Base-by-base conservation (phyloP, 2,113 vertebrate genomes). In the Xenopus laevis region DNA sequence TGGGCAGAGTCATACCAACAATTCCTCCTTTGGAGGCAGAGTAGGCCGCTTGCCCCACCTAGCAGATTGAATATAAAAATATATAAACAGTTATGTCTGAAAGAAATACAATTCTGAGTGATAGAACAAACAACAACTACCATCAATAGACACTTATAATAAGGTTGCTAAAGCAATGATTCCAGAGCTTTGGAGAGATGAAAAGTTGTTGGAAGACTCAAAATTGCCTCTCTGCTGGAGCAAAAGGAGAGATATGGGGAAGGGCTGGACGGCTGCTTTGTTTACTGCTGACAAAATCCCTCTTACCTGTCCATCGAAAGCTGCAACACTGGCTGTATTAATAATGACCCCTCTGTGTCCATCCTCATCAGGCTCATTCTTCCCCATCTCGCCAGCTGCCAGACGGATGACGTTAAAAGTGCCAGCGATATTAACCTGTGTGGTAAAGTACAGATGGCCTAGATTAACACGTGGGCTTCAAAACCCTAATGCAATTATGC, bases 21-120 rank as follows among this genome's bases (percentile, higher is more conserved):
- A 97, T 98, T 16, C 92, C 95, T 0, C 93, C 94, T 78, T 98
- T 98, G 65, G 95, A 98, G 15, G 95, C 96, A 0, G 96, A 93
- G 52, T 96, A 98, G 0, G 95, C 95, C 0, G 91, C 93, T 69
- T 98, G 95, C 11, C 95, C 96, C n/a, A 96, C 94, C 95, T 97
- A 45, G 11, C 16, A 60, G 2, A 27, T 12, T 7, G 33, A 40
- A 23, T 23, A n/a, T 4, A 6, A 59, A 10, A 66, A 65, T 18
- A 13, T 9, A 58, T 17, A 18, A 16, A 53, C 52, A 53, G 12
- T 13, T 53, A 16, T 7, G 33, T 5, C 33, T 4, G 6, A 40
- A 40, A 40, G 2, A 40, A 40, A 40, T 6, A 40, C 2, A 40
- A 5, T 40, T 40, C 33, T 40, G 33, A 40, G 3, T 4, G 33